These are phyloP conservation scores for Gallinago media DNA, from an alignment of 2,113 vertebrate genomes.

Conservation along the genomic window DNA sequence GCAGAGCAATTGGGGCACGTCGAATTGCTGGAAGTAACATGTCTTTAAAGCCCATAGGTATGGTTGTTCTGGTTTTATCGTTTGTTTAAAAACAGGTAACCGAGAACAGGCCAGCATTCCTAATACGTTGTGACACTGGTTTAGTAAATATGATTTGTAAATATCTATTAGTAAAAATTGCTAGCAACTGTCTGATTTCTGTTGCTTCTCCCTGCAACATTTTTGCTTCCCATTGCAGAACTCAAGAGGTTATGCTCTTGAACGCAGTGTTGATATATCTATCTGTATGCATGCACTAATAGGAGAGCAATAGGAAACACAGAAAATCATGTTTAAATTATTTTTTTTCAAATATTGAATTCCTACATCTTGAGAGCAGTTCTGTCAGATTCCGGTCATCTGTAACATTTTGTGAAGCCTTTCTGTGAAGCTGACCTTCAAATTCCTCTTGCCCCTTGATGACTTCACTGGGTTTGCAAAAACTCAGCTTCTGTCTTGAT, in stretches of 20 bases:
- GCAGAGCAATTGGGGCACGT: neutral
- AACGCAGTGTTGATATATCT: neutral
- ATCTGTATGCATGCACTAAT: neutral
- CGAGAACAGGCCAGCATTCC: neutral
- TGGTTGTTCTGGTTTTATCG: neutral
- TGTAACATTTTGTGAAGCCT: neutral
- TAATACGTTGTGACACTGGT: neutral
- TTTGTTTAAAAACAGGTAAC: neutral
- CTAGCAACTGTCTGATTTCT: neutral
- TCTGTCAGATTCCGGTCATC: neutral
- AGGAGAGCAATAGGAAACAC: neutral
- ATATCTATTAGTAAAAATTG: neutral
- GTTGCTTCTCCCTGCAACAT: neutral
- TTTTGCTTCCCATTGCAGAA: neutral
- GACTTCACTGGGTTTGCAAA: neutral
- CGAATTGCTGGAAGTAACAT: neutral
- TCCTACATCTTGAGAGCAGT: neutral
- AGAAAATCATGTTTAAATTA: neutral
- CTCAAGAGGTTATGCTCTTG: neutral
- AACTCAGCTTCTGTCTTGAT: neutral
- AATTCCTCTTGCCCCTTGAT: neutral
- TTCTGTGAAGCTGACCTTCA: neutral
- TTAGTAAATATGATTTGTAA: neutral
- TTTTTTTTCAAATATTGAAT: neutral
- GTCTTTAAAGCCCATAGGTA: accelerated